Evolutionary conservation across 2,888 invertebrate genomes (phyloP).

Genomic region (Acanthococcus lagerstroemiae): DNA sequence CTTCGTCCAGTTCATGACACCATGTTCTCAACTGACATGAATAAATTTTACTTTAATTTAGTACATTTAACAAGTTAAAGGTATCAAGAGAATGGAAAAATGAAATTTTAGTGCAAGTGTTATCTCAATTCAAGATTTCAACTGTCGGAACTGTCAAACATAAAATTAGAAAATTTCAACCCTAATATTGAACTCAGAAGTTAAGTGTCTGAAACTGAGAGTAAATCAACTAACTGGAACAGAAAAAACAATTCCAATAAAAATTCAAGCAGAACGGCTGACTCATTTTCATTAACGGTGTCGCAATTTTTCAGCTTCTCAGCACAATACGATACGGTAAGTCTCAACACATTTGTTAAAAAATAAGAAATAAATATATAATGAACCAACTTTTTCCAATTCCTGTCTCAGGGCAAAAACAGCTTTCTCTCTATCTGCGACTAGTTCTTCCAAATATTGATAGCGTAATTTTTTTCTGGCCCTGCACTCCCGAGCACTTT

Average conservation of each 20-base stretch:
- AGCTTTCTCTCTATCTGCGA: conserved; percentile 84
- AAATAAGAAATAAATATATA: no score
- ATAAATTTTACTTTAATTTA: conserved; percentile 34
- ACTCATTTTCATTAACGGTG: no score
- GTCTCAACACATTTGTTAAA: no score
- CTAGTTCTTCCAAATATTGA: conserved; percentile 91
- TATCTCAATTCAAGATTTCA: background rate
- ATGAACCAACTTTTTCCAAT: conserved; percentile 65
- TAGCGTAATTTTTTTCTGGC: conserved; percentile 93
- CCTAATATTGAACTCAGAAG: no score
- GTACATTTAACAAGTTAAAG: no score
- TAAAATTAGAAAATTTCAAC: background rate
- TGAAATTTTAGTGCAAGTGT: background rate
- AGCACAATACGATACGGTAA: no score
- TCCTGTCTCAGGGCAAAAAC: conserved; percentile 78
- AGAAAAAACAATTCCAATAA: background rate
- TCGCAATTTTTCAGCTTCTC: no score
- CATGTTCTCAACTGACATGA: conserved; percentile 64
- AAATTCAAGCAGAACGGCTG: background rate
- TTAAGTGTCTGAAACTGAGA: background rate
- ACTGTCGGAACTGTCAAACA: background rate
- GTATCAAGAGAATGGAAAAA: background rate
- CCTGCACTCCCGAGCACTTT: conserved; percentile 93
- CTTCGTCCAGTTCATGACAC: conserved; percentile 71
- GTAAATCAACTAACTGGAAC: background rate